Percentiles rank a stretch among this genome's conserved stretches.
Evolutionary conservation across 2,888 invertebrate species (phyloP).

Genomic region (Podabrus alpinus): DNA sequence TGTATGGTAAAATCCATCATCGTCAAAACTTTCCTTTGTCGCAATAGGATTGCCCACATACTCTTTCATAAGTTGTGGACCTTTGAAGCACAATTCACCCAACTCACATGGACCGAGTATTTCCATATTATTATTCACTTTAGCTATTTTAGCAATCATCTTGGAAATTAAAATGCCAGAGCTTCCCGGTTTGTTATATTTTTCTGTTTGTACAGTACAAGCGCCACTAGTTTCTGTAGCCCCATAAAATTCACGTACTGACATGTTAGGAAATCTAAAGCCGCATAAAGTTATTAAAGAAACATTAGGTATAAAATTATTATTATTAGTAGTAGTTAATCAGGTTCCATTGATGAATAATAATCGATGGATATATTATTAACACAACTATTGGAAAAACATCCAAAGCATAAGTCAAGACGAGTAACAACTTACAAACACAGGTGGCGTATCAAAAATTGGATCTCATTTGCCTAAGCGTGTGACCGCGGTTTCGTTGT

Average conservation of each 20-base stretch:
- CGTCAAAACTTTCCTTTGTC: constrained; percentile 66
- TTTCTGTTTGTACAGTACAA: neutral
- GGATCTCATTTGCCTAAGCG: no score
- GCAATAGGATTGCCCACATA: constrained; percentile 70
- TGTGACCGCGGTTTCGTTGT: no score
- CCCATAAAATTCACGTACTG: constrained; percentile 13
- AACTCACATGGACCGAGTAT: constrained; percentile 60
- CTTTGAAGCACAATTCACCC: constrained; percentile 81
- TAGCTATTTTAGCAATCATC: constrained; percentile 59
- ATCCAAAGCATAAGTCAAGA: no score
- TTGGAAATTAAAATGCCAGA: constrained; percentile 65
- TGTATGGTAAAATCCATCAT: constrained; percentile 73
- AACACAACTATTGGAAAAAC: no score
- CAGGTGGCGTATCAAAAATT: no score
- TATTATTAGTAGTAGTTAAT: no score
- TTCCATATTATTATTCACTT: neutral
- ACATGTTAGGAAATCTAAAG: neutral
- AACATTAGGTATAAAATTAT: neutral
- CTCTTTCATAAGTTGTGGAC: constrained; percentile 66
- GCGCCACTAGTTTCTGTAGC: constrained; percentile 17
- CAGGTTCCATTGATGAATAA: no score
- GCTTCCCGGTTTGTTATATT: constrained; percentile 36
- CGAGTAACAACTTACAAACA: no score
- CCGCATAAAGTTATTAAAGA: neutral
- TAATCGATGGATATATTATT: no score